These are phyloP conservation scores for Equus przewalskii DNA, from an alignment of 2,113 vertebrate species.

Conservation along the genomic window DNA sequence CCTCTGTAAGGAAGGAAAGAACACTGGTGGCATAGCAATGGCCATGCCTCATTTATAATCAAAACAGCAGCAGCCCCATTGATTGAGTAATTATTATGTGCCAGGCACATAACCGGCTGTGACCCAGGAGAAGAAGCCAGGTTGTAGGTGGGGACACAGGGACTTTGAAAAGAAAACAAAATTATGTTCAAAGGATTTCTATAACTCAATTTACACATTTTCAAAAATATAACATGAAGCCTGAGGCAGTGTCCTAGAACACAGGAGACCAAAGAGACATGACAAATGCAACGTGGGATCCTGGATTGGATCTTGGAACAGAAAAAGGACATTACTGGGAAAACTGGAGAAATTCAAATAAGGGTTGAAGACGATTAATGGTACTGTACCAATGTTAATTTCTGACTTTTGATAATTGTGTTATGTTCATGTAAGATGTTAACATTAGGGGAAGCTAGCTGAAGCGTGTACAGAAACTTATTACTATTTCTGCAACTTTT, in stretches of 20 bases:
- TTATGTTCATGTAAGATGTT: background rate
- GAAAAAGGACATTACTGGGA: background rate
- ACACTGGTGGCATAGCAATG: background rate
- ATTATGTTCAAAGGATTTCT: slow-evolving; percentile 28
- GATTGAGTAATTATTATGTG: background rate
- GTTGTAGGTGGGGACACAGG: background rate
- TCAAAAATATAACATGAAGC: slow-evolving; percentile 45
- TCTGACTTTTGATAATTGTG: background rate
- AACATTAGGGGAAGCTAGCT: background rate
- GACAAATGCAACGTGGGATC: background rate
- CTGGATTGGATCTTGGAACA: background rate
- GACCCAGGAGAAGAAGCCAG: background rate
- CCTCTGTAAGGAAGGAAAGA: background rate
- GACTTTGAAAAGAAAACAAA: background rate
- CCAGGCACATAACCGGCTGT: background rate
- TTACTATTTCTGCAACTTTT: slow-evolving; percentile 27
- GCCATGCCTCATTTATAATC: background rate
- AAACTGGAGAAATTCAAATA: background rate
- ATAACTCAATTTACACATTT: background rate
- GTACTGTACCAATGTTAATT: background rate
- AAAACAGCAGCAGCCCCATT: background rate
- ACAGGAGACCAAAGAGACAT: background rate
- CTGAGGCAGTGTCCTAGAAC: background rate
- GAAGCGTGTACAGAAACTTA: slow-evolving; percentile 6
- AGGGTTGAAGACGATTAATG: background rate